Evolutionary conservation across 2,113 vertebrate genomes (phyloP).

Genomic region (Chitala chitala): DNA sequence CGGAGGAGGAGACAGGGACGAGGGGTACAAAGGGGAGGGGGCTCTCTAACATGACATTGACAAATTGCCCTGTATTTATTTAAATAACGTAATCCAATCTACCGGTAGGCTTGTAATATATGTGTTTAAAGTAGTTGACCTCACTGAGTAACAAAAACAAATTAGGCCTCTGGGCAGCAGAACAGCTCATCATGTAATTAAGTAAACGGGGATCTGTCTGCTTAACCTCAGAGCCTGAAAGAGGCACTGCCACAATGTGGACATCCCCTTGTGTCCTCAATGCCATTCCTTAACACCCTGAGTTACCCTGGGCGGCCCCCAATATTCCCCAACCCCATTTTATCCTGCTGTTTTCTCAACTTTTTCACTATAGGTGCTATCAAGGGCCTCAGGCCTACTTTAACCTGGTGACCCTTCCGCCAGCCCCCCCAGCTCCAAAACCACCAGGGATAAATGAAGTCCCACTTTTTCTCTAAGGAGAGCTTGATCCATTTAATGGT

Average conservation of each 20-base stretch:
- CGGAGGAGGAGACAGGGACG: constrained; percentile 24
- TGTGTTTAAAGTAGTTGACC: constrained; percentile 79
- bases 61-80: constrained; percentile 96
- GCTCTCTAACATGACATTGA: constrained; percentile 85
- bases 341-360: background rate
- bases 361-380: background rate
- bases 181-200: constrained; percentile 48
- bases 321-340: background rate
- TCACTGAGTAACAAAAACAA: constrained; percentile 78
- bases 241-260: background rate
- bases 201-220: constrained; percentile 19
- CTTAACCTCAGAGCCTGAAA: constrained; percentile 26
- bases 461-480: background rate
- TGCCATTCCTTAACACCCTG: background rate
- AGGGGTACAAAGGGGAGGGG: constrained; percentile 56
- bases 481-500: background rate
- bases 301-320: background rate
- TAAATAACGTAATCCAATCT: constrained; percentile 89
- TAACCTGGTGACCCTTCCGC: background rate
- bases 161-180: constrained; percentile 66
- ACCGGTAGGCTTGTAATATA: constrained; percentile 77
- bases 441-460: background rate
- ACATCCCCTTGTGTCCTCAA: background rate
- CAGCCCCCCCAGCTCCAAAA: background rate
- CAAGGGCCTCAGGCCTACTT: background rate